These are phyloP conservation scores for Brachionus plicatilis DNA, from an alignment of 1,140 invertebrate species.

Conservation along the genomic window DNA sequence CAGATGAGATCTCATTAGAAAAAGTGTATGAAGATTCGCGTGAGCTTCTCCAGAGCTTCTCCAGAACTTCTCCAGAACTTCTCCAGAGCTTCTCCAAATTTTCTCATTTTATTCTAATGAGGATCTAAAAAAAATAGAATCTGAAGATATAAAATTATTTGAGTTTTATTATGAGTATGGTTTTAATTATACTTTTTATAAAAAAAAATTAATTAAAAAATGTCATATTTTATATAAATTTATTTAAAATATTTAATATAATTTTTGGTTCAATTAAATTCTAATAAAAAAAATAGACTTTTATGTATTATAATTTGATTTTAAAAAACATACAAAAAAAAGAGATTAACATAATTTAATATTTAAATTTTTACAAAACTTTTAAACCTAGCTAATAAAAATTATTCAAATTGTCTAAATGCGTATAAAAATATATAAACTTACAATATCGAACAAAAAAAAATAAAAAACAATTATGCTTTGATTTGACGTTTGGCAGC, in stretches of 20 bases:
- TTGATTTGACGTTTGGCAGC: background rate
- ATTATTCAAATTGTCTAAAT: background rate
- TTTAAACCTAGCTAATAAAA: background rate
- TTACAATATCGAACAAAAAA: background rate
- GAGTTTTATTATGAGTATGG: too few species aligned
- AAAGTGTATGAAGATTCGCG: constrained; percentile 15
- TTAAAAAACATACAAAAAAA: background rate
- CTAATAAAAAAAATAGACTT: too few species aligned
- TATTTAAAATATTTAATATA: background rate
- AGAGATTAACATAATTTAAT: background rate
- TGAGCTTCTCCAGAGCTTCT: background rate
- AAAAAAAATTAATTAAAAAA: background rate
- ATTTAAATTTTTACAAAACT: background rate
- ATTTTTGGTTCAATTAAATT: too few species aligned
- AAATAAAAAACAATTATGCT: background rate
- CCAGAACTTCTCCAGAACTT: background rate
- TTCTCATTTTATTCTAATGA: background rate
- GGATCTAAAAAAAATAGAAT: background rate
- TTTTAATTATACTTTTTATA: too few species aligned
- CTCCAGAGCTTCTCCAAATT: background rate
- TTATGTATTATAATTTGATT: background rate
- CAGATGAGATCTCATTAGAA: too few species aligned
- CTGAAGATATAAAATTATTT: background rate
- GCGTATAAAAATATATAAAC: background rate
- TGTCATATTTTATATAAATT: background rate